These are phyloP conservation scores for Atherix ibis DNA, from an alignment of 2,888 invertebrate species.

Conservation along the genomic window DNA sequence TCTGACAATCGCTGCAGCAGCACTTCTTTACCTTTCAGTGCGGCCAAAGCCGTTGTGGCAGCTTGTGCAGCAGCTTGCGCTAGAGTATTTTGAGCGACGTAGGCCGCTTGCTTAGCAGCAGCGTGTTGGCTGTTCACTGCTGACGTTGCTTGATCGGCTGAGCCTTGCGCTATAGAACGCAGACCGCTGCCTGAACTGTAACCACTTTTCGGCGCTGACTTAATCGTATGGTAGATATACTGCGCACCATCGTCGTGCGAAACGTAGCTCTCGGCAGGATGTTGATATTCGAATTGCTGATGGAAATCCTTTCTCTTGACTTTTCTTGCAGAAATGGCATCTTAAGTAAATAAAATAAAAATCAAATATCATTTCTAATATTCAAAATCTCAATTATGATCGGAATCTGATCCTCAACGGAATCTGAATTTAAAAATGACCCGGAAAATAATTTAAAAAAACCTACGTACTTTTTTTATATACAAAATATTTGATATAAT, in stretches of 20 bases:
- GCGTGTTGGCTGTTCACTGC: conserved; percentile 57
- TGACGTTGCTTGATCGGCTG: conserved; percentile 58
- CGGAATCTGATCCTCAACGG: no score
- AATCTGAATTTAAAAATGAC: no score
- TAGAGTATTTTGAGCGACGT: conserved; percentile 58
- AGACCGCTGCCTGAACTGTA: conserved; percentile 55
- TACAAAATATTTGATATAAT: no score
- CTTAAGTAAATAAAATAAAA: conserved; percentile 1
- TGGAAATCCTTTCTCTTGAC: conserved; percentile 5
- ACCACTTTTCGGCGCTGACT: conserved; percentile 18
- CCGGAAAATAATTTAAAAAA: no score
- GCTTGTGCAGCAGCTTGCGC: conserved; percentile 62
- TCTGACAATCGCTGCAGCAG: conserved; percentile 51
- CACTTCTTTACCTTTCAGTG: conserved; percentile 48
- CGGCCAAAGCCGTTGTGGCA: conserved; percentile 50
- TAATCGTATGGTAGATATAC: conserved; percentile 1
- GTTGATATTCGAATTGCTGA: conserved; percentile 1
- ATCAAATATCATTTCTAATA: no score
- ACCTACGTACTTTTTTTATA: no score
- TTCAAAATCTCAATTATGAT: no score
- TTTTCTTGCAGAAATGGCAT: conserved; percentile 2
- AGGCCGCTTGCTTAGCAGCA: conserved; percentile 63
- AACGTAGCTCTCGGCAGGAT: background rate
- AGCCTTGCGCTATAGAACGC: conserved; percentile 52
- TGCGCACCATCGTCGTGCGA: conserved; percentile 3